These are phyloP conservation scores for Drosophila repleta DNA, from an alignment of 1,140 invertebrate species.

Conservation along the genomic window DNA sequence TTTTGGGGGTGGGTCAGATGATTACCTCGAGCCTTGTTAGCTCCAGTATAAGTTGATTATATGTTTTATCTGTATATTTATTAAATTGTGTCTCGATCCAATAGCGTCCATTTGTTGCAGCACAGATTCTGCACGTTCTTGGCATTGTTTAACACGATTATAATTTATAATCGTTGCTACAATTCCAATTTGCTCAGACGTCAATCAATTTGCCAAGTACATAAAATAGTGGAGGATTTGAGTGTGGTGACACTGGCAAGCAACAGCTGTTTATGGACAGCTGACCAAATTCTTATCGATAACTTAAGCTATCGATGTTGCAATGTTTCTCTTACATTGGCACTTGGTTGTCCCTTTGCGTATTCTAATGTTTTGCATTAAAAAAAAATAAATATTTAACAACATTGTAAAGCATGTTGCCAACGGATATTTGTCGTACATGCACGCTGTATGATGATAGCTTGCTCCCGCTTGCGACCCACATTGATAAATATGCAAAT, in stretches of 20 bases:
- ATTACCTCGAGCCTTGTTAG: slow-evolving; percentile 55
- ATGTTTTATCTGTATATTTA: slow-evolving; percentile 63
- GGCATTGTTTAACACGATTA: slow-evolving; percentile 43
- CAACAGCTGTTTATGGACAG: slow-evolving; percentile 21
- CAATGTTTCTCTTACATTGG: background rate
- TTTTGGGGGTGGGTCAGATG: background rate
- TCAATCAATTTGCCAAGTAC: slow-evolving; percentile 24
- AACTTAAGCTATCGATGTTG: background rate
- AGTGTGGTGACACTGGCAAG: slow-evolving; percentile 26
- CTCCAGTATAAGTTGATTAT: slow-evolving; percentile 52
- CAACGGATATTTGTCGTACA: slow-evolving; percentile 56
- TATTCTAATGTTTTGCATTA: background rate
- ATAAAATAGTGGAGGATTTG: slow-evolving; percentile 7
- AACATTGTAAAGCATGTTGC: slow-evolving; percentile 42
- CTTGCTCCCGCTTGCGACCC: slow-evolving; percentile 45
- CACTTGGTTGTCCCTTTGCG: background rate
- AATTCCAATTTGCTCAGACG: background rate
- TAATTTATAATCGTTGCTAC: slow-evolving; percentile 8
- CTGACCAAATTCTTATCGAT: slow-evolving; percentile 12
- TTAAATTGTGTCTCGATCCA: slow-evolving; percentile 65
- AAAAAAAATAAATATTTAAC: background rate
- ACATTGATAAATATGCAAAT: slow-evolving; percentile 35
- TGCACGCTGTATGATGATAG: slow-evolving; percentile 47
- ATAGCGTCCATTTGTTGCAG: slow-evolving; percentile 50
- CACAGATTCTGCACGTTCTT: slow-evolving; percentile 60